Base-by-base conservation (phyloP, 2,888 invertebrate species). In the Parelbella ahira region DNA sequence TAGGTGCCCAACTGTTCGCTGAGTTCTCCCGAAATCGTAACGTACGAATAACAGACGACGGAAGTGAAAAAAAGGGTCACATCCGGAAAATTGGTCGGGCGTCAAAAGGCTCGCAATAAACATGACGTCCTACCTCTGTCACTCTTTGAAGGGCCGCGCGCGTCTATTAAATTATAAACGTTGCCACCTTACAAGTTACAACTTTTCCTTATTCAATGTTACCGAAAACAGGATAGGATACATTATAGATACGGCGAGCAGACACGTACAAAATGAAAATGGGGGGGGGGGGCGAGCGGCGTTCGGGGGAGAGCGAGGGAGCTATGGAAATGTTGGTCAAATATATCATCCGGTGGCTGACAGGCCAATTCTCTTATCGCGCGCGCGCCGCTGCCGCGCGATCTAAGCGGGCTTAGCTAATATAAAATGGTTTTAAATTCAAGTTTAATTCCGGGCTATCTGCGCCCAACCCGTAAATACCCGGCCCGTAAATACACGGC, bases 291-390 rank as follows among this genome's bases (percentile, higher is more conserved):
- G n/a, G n/a, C n/a, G n/a, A n/a, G n/a, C n/a, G n/a, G n/a, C n/a
- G n/a, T n/a, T n/a, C n/a, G n/a, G 21, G 54, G 54, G 47, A 36
- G 51, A 66, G 71, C 54, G 57, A 53, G 68, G 70, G 74, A 60
- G 78, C 78, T 92, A 93, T 93, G 93, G 93, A 93, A 93, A 93
- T 93, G 93, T 92, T 92, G 93, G 93, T 92, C 93, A 93, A 93
- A 93, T 93, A 93, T 93, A 93, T 93, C 93, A 93, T 93, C 93
- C 93, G 88, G 92, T 63, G 91, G 90, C 91, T 93, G 93, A 93
- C 93, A 93, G 93, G 93, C 93, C 93, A 93, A 93, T 93, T 93
- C 93, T 93, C 93, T 93, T 93, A 93, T 93, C 93, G 91, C 79
- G 70, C 77, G 86, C 88, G 89, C 84, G 86, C 88, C 84, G 87